phyloP scores from a whole-genome alignment of 2,113 vertebrate species.

The Syrmaticus mikado region DNA sequence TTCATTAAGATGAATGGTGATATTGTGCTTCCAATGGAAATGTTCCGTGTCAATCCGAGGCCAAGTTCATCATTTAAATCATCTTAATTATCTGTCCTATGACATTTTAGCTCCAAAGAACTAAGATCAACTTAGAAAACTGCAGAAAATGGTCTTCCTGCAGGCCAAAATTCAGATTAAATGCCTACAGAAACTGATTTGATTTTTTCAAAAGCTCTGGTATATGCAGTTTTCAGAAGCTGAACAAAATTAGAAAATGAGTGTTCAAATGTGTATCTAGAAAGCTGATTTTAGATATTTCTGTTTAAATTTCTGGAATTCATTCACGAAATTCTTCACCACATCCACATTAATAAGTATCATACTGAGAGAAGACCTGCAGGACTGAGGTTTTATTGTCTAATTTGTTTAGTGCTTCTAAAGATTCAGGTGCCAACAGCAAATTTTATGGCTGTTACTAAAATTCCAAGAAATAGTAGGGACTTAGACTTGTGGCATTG shows the following conservation, averaged over 20 bases:
- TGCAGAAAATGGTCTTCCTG: neutral
- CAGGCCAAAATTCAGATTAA: neutral
- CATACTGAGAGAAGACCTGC: neutral
- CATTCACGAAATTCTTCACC: neutral
- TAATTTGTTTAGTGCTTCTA: neutral
- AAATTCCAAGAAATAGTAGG: conserved; percentile 52
- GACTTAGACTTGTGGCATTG: neutral
- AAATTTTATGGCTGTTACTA: conserved; percentile 26
- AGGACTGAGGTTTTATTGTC: neutral
- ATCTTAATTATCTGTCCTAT: neutral
- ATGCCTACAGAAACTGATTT: neutral
- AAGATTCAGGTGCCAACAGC: conserved; percentile 10
- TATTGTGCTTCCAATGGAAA: neutral
- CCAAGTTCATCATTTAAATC: neutral
- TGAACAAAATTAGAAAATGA: neutral
- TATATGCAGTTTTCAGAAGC: neutral
- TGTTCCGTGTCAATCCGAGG: neutral
- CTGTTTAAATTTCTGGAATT: conserved; percentile 19
- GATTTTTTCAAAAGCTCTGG: neutral
- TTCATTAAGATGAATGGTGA: neutral
- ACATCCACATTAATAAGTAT: conserved; percentile 19
- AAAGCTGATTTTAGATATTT: neutral
- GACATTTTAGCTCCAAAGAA: neutral
- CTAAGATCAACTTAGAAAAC: neutral
- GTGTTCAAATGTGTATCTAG: neutral